phyloP scores from a whole-genome alignment of 2,113 vertebrate genomes.

The Psephotus haematonotus region DNA sequence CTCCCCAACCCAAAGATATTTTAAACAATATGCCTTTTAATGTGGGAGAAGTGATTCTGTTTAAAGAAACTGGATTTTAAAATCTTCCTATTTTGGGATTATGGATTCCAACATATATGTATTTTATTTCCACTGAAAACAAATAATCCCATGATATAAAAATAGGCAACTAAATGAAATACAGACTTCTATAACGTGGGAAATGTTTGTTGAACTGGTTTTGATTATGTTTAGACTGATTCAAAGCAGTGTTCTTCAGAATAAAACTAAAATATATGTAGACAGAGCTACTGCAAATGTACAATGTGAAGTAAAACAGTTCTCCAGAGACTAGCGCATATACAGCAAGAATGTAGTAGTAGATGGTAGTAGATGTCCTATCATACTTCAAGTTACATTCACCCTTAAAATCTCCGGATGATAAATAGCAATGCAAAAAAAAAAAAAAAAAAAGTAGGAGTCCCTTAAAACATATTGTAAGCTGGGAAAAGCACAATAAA shows the following conservation, averaged over 20 bases:
- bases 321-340: neutral
- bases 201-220: neutral
- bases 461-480: neutral
- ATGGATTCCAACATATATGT: neutral
- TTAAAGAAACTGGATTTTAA: neutral
- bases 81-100: neutral
- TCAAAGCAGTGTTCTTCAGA: neutral
- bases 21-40: neutral
- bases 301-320: neutral
- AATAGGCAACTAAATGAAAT: conserved; percentile 47
- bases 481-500: neutral
- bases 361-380: neutral
- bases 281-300: neutral
- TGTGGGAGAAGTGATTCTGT: neutral
- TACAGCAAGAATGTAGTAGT: neutral
- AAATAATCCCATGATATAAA: conserved; percentile 8
- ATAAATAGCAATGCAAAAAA: neutral
- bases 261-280: neutral
- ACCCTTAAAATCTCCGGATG: neutral
- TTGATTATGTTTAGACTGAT: neutral
- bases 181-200: neutral
- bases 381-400: neutral
- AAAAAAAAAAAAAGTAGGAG: neutral
- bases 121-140: neutral
- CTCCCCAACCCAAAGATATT: neutral